Base-by-base conservation (phyloP, 2,888 invertebrate species). In the Allophyes oxyacanthae region DNA sequence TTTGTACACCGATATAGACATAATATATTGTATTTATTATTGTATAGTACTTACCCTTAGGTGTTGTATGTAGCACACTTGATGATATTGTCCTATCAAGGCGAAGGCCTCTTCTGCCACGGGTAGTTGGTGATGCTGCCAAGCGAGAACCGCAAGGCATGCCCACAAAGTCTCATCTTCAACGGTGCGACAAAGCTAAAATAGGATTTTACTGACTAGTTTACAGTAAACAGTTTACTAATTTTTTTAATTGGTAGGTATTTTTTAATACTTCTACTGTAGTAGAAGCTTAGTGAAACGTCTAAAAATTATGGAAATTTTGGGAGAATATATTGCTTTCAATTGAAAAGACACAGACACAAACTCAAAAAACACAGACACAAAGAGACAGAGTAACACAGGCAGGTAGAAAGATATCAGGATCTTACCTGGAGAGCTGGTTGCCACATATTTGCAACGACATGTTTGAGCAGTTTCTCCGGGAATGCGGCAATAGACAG, bases 71-170 rank as follows among this genome's bases (percentile, higher is more conserved):
- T 97, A 98, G 78, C 96, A 95, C 0, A 98, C 98, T 95, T 98
- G 98, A 78, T 98, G 91, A 52, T 93, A 94, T 60, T 92, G 91
- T 38, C 85, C 87, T 60, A 94, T 94, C 1, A 91, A 78, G 4
- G 99, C 97, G 86, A 98, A 99, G 0, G 99, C 98, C 82, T 99
- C 98, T 92, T 99, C 99, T 11, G 99, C 99, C 6, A 98, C 97
- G 57, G 97, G 96, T 50, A 99, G 89, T 78, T 99, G 97, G 83
- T 97, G 97, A 62, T 97, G 96, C 70, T 98, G 97, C 55, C 98
- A 97, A 0, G 99, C 97, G 85, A 99, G 95, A 0, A 98, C 98
- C 0, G 99, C 99, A 72, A 99, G 94, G 70, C 98, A 98, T 0
- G 99, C 98, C 99, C 99, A 99, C 11, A 99, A 91, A n/a, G 95